Evolutionary conservation across 2,888 invertebrate species (phyloP), one percentile per base, ranked within the genome.

Genomic region (Idaea biselata): DNA sequence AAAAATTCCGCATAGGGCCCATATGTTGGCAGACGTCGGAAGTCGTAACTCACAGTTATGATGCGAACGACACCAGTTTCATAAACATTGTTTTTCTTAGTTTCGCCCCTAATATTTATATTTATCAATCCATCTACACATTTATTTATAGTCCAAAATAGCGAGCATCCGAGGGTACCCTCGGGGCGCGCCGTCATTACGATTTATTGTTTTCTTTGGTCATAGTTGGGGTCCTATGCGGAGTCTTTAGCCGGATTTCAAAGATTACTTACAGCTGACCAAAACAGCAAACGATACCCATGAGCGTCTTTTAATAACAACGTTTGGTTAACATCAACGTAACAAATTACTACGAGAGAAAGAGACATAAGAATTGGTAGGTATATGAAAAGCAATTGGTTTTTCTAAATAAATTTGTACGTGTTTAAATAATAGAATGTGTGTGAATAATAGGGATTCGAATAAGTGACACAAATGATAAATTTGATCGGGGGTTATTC

Each of bases 71-170:
- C 92, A 91, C 91, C 84, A 90, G 90, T 91, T 92, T 90, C 91
- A 92, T 91, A 92, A 92, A 92, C 92, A 91, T 90, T 91, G 92
- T 92, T 92, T 91, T 91, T 91, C 91, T 91, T 89, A 86, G 81
- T 91, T 91, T 91, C 90, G 90, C 89, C 91, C 91, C 91, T 87
- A 89, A 91, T 92, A 91, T 92, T 92, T 92, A 91, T 92, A 91
- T 92, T 92, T 91, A 92, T 92, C 91, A 92, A 91, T 91, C 88
- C 90, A 91, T 92, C 91, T 92, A 91, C 90, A 89, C 90, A 91
- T 91, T 91, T 91, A 91, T 91, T 90, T 92, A 90, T 91, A 91
- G 91, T 88, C 81, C 81, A 86, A 87, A 91, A 91, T 90, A 89
- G 91, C 89, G 86, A 87, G 86, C 87, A 86, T 87, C 87, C 82